Percentiles rank a stretch among this genome's conserved stretches.
These are phyloP conservation scores for Amazona finschi DNA, from an alignment of 2,797 vertebrate species.

Conservation along the genomic window DNA sequence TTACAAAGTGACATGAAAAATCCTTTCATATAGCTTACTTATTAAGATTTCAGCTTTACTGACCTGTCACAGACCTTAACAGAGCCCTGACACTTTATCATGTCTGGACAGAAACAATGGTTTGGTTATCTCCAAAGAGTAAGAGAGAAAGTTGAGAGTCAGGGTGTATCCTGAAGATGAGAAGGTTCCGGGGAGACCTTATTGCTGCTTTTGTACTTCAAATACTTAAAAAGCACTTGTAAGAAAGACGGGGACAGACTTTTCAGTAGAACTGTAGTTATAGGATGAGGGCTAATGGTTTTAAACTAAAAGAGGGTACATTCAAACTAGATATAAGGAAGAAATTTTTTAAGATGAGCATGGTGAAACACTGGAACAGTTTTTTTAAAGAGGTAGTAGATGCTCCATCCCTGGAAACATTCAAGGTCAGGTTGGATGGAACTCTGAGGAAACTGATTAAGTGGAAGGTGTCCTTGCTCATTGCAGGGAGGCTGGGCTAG, in stretches of 20 bases:
- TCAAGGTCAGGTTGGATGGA: too few species aligned
- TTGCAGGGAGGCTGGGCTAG: too few species aligned
- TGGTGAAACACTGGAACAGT: too few species aligned
- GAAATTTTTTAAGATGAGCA: too few species aligned
- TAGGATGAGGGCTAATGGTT: accelerated
- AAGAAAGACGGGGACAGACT: not conserved
- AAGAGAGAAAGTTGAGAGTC: not conserved
- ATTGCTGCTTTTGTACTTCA: accelerated
- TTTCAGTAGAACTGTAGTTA: not conserved
- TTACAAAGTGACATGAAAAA: not conserved
- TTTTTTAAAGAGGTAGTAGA: too few species aligned
- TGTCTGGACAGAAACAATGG: not conserved
- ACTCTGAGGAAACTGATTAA: too few species aligned
- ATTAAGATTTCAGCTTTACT: not conserved
- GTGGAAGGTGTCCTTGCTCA: too few species aligned
- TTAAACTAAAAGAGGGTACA: not conserved
- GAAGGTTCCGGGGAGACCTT: not conserved
- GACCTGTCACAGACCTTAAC: not conserved
- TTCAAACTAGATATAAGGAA: not conserved
- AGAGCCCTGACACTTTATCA: not conserved
- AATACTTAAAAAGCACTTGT: not conserved
- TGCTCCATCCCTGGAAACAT: too few species aligned
- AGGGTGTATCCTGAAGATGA: not conserved
- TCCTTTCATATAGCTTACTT: not conserved
- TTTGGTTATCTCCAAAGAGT: not conserved